Percentiles rank a stretch among this genome's conserved stretches.
Conservation (phyloP, 1,140 invertebrate genomes). For the Trichonephila clavipes region DNA sequence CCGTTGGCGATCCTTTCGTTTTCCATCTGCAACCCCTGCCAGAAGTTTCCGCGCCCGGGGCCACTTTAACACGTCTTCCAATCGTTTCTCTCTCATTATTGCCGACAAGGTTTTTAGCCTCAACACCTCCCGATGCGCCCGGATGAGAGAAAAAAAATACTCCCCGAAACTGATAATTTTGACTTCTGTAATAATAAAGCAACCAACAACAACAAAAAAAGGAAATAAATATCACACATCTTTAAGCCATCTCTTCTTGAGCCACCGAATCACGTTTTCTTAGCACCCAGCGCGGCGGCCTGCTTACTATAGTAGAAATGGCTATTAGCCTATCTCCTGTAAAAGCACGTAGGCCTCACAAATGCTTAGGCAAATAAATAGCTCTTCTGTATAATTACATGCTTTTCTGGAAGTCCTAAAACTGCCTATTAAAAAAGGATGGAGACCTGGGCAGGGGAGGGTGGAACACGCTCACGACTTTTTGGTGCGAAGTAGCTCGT, state of each 20-base stretch:
- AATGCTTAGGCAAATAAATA: conserved; percentile 73
- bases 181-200: conserved; percentile 58
- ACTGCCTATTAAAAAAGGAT: conserved; percentile 51
- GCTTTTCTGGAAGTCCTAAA: conserved; percentile 53
- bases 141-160: not conserved
- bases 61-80: conserved; percentile 43
- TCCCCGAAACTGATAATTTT: conserved; percentile 17
- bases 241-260: not conserved
- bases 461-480: conserved; percentile 47
- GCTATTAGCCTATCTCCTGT: conserved; percentile 41
- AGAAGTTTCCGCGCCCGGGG: conserved; percentile 19
- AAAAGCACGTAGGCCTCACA: conserved; percentile 45
- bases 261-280: conserved; percentile 62
- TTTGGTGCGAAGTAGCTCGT: conserved; percentile 58
- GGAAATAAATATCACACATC: conserved; percentile 9
- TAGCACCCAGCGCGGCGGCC: conserved; percentile 30
- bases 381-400: conserved; percentile 68
- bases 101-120: conserved; percentile 59
- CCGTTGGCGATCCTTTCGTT: not conserved
- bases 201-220: not conserved
- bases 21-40: conserved; percentile 17
- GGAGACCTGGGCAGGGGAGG: not conserved
- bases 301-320: not conserved
- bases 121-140: not conserved
- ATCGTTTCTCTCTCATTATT: conserved; percentile 16